These are phyloP conservation scores for Apeltes quadracus DNA, from an alignment of 2,113 vertebrate species.

Conservation along the genomic window DNA sequence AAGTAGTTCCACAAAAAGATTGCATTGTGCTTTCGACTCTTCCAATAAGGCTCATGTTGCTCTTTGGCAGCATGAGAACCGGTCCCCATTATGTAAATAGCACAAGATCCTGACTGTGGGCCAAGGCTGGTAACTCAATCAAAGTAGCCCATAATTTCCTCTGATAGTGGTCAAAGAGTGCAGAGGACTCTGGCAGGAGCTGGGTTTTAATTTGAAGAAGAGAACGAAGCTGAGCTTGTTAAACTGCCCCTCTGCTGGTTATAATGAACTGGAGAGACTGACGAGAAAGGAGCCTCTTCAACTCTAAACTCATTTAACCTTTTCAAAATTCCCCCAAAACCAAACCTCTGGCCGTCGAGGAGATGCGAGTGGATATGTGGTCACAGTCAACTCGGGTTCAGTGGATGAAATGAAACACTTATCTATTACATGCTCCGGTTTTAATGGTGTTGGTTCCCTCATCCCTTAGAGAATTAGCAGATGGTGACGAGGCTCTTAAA, in stretches of 20 bases:
- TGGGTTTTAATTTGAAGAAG: slow-evolving; percentile 24
- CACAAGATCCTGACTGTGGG: slow-evolving; percentile 25
- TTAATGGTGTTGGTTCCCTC: slow-evolving; percentile 43
- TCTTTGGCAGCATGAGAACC: background rate
- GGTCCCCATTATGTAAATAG: slow-evolving; percentile 14
- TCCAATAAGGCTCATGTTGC: background rate
- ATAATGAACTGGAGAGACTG: slow-evolving; percentile 6
- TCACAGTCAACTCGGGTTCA: slow-evolving; percentile 50
- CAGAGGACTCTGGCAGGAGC: slow-evolving; percentile 11
- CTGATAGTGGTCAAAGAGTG: slow-evolving; percentile 17
- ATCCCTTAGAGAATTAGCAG: slow-evolving; percentile 62
- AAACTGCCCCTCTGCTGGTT: slow-evolving; percentile 19
- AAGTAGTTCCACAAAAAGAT: slow-evolving; percentile 10
- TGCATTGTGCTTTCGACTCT: background rate
- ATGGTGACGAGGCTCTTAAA: slow-evolving; percentile 51
- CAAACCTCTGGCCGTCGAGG: background rate
- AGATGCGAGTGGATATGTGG: slow-evolving; percentile 11
- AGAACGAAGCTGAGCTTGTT: slow-evolving; percentile 26
- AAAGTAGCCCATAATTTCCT: slow-evolving; percentile 26
- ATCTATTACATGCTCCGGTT: slow-evolving; percentile 36
- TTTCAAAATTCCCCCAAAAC: background rate
- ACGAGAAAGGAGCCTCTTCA: background rate
- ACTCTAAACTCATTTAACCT: background rate
- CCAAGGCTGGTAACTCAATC: slow-evolving; percentile 2
- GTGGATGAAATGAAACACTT: slow-evolving; percentile 50